Conservation (phyloP, 2,113 vertebrate genomes). For the Charina bottae region DNA sequence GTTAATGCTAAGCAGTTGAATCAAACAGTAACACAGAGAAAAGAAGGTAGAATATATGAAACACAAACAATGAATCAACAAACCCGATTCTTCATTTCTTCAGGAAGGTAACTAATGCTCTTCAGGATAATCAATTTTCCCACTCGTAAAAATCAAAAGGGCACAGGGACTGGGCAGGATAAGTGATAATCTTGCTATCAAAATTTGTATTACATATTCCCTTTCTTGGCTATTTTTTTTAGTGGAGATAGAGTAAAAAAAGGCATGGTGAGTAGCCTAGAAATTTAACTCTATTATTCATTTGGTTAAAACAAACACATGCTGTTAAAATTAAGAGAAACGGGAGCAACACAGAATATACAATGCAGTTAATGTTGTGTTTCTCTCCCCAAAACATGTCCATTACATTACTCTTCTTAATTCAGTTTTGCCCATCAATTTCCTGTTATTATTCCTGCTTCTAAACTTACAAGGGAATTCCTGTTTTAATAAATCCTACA, state of each 20-base stretch:
- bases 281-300: background rate
- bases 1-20: conserved; percentile 82
- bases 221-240: background rate
- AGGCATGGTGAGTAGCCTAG: background rate
- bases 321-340: background rate
- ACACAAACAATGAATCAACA: background rate
- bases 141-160: background rate
- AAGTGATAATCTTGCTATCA: background rate
- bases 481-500: background rate
- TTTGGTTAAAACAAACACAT: background rate
- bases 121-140: background rate
- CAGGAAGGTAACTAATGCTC: background rate
- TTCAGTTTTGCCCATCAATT: background rate
- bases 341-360: background rate
- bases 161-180: background rate
- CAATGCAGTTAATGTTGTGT: background rate
- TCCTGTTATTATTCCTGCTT: background rate
- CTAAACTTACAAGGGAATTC: background rate
- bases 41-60: background rate
- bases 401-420: background rate
- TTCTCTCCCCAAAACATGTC: background rate
- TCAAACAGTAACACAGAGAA: background rate
- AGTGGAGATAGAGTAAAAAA: background rate
- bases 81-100: accelerated
- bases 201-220: background rate